A percentile compares a stretch with the other conserved stretches of the same genome.
These are phyloP conservation scores for Chlorocebus sabaeus DNA, from an alignment of 2,113 vertebrate genomes.

Conservation along the genomic window DNA sequence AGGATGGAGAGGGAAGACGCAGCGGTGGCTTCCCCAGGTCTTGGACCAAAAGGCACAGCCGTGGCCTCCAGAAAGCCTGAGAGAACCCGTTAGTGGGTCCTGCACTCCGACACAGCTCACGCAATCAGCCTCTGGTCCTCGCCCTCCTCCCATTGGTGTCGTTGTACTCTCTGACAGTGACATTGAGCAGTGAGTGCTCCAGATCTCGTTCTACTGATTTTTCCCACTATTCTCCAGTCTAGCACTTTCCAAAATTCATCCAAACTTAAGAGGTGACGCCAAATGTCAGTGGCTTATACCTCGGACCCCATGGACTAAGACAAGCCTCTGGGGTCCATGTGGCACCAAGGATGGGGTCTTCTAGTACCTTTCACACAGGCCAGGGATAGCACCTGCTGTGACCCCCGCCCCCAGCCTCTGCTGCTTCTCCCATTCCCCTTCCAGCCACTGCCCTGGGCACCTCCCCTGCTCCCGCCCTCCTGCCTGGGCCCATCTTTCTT, in stretches of 20 bases:
- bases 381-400: background rate
- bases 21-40: background rate
- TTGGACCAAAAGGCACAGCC: background rate
- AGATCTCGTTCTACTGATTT: background rate
- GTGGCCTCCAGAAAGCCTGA: background rate
- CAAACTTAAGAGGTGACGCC: background rate
- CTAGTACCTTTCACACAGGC: background rate
- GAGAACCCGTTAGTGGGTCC: rapidly evolving
- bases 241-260: background rate
- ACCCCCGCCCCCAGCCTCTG: background rate
- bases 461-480: background rate
- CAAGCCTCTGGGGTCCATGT: background rate
- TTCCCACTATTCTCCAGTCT: background rate
- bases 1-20: background rate
- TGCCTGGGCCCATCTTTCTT: background rate
- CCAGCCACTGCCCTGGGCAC: background rate
- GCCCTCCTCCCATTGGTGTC: rapidly evolving
- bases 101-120: rapidly evolving
- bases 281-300: background rate
- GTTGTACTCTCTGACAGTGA: rapidly evolving
- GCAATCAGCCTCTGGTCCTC: background rate
- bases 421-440: background rate
- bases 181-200: background rate
- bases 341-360: background rate
- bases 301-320: background rate